These are phyloP conservation scores for Watersipora subatra DNA, from an alignment of 1,140 invertebrate species.

Conservation along the genomic window DNA sequence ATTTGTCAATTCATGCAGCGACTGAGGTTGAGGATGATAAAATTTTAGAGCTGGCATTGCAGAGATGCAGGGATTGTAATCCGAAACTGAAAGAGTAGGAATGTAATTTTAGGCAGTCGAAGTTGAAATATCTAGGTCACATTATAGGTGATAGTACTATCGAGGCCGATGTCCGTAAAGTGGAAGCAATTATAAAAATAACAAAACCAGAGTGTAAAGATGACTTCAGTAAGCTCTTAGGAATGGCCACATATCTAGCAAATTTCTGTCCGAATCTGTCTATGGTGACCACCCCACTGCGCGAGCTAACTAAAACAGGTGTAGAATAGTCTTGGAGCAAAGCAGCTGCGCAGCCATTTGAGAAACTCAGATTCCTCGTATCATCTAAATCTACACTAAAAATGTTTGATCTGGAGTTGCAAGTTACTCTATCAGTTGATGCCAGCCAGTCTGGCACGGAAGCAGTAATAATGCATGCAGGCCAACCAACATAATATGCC, in stretches of 20 bases:
- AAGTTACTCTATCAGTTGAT: not conserved
- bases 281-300: not conserved
- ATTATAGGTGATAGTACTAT: not conserved
- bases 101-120: not conserved
- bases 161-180: not conserved
- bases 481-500: not conserved
- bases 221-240: not conserved
- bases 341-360: not conserved
- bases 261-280: not conserved
- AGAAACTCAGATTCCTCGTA: not conserved
- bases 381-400: not conserved
- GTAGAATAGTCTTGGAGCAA: not conserved
- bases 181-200: not conserved
- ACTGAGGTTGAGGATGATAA: slow-evolving; percentile 15
- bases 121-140: not conserved
- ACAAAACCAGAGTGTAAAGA: not conserved
- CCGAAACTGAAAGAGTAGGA: slow-evolving; percentile 23
- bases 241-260: not conserved
- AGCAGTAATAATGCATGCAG: not conserved
- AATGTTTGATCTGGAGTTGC: not conserved
- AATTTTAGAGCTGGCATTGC: slow-evolving; percentile 17
- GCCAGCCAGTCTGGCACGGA: not conserved
- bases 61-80: slow-evolving; percentile 14
- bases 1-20: slow-evolving; percentile 18
- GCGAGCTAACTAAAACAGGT: not conserved